These are phyloP conservation scores for Tetheella fluctuosa DNA, from an alignment of 2,888 invertebrate species.

Conservation along the genomic window DNA sequence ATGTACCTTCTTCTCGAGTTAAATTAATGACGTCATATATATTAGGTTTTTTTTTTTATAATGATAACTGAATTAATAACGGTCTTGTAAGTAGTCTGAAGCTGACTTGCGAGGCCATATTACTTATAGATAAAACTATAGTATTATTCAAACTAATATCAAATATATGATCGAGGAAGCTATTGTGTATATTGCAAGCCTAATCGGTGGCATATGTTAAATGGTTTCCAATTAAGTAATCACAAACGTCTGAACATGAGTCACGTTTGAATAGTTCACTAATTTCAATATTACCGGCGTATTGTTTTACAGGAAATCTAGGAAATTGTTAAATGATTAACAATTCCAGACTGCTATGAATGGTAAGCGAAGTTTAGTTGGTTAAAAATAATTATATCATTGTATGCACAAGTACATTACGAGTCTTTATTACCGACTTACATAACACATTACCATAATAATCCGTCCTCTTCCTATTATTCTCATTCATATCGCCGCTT, in stretches of 20 bases:
- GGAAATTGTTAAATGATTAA: background rate
- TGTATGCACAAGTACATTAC: background rate
- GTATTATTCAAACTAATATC: background rate
- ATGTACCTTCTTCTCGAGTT: no score
- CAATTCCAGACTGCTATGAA: background rate
- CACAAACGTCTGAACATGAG: background rate
- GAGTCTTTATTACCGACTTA: slow-evolving; percentile 14
- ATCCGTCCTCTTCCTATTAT: slow-evolving; percentile 24
- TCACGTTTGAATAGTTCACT: background rate
- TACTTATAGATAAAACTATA: no score
- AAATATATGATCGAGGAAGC: background rate
- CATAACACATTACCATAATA: slow-evolving; percentile 27
- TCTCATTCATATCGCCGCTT: slow-evolving; percentile 24
- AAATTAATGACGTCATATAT: no score
- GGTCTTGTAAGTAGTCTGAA: no score
- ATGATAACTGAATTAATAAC: no score
- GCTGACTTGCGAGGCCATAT: no score
- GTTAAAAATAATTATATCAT: background rate
- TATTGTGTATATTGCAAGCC: background rate
- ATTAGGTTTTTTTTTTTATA: no score
- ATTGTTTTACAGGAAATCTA: background rate
- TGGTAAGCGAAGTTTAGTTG: background rate
- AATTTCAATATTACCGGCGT: background rate
- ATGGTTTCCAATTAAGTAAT: slow-evolving; percentile 2
- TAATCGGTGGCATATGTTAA: background rate